phyloP scores from a whole-genome alignment of 1,140 invertebrate species.

The Oreohelix idahoensis region DNA sequence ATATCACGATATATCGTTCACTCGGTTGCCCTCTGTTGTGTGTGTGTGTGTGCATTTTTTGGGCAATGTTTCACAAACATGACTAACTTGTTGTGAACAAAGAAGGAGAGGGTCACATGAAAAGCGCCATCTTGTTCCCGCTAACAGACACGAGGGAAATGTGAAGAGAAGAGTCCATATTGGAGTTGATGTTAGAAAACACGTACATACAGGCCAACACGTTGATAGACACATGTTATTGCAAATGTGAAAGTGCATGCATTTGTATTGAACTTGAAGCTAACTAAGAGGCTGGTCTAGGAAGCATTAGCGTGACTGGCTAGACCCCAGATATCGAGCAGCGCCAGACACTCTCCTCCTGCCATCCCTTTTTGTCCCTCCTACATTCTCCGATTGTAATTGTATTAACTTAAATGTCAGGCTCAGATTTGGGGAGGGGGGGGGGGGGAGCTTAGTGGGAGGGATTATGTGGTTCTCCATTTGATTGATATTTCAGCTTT shows the following conservation, averaged over 20 bases:
- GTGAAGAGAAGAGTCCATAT: neutral
- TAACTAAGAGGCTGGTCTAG: neutral
- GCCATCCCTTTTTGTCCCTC: neutral
- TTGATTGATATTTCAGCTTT: too few relatives aligned
- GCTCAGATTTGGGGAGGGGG: too few relatives aligned
- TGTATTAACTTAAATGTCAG: neutral
- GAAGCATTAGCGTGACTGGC: neutral
- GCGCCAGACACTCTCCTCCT: neutral
- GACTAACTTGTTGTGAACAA: too few relatives aligned
- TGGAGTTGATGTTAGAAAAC: neutral
- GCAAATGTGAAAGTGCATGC: constrained; percentile 6
- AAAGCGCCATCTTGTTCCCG: too few relatives aligned
- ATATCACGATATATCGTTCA: too few relatives aligned
- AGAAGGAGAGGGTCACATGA: too few relatives aligned
- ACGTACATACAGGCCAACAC: neutral
- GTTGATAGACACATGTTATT: neutral
- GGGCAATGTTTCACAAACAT: too few relatives aligned
- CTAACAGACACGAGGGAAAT: neutral
- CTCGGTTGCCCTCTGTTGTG: too few relatives aligned
- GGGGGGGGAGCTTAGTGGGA: too few relatives aligned
- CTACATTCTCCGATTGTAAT: neutral
- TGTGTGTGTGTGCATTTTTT: too few relatives aligned
- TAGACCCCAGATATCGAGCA: neutral
- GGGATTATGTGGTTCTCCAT: too few relatives aligned
- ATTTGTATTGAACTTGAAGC: neutral